Evolutionary conservation across 2,888 invertebrate genomes (phyloP).

Genomic region (Leptogaster cylindrica): DNA sequence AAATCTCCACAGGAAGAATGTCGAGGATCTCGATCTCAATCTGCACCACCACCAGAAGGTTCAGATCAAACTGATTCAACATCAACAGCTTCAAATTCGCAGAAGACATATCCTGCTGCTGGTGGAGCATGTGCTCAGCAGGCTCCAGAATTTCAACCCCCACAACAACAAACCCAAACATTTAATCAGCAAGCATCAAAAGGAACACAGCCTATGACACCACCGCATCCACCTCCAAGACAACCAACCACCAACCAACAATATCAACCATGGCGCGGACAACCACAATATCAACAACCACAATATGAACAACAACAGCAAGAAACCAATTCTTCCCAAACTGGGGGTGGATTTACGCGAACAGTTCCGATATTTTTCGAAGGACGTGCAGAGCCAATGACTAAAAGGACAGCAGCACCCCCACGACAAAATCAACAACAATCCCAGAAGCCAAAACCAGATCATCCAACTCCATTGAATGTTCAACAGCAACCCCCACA

Average conservation of each 20-base stretch:
- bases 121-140: not conserved
- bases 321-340: constrained; percentile 51
- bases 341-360: constrained; percentile 66
- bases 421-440: constrained; percentile 53
- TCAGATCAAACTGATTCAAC: constrained; percentile 55
- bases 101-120: not conserved
- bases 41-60: constrained; percentile 72
- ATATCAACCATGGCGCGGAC: not conserved
- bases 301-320: constrained; percentile 34
- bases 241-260: constrained; percentile 21
- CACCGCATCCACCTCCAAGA: constrained; percentile 33
- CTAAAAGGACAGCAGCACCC: constrained; percentile 63
- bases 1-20: constrained; percentile 64
- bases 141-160: not conserved
- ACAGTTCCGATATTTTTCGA: constrained; percentile 90
- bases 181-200: constrained; percentile 51
- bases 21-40: constrained; percentile 76
- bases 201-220: constrained; percentile 32
- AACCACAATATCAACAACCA: constrained; percentile 20
- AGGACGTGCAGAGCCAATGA: constrained; percentile 80
- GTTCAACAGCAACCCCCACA: constrained; percentile 49
- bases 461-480: constrained; percentile 52
- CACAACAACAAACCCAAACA: not conserved
- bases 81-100: too few relatives aligned
- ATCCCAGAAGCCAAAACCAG: not conserved